These are phyloP conservation scores for Aromia moschata DNA, from an alignment of 2,888 invertebrate species.

Conservation along the genomic window DNA sequence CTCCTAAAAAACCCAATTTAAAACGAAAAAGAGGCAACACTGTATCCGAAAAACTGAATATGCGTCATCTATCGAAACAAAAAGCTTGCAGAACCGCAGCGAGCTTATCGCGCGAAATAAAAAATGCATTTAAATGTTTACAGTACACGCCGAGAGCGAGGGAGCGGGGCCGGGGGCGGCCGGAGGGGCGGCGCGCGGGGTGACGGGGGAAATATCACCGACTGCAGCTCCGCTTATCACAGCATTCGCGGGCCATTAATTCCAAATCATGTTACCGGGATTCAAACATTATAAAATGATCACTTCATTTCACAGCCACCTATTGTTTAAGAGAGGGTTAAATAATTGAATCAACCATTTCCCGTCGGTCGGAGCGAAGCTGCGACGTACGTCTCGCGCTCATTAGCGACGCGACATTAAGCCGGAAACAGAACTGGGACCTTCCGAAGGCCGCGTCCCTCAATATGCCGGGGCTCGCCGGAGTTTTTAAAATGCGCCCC, in stretches of 20 bases:
- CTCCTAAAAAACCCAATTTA: too few relatives aligned
- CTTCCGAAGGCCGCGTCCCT: constrained; percentile 26
- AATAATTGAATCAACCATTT: constrained; percentile 63
- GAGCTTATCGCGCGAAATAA: constrained; percentile 45
- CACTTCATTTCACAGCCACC: constrained; percentile 65
- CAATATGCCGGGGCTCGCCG: constrained; percentile 27
- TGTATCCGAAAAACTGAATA: background rate
- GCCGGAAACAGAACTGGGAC: constrained; percentile 41
- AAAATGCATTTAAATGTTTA: constrained; percentile 61
- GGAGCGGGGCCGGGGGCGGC: constrained; percentile 23
- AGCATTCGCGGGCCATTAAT: constrained; percentile 64
- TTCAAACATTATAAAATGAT: constrained; percentile 65
- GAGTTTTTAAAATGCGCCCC: constrained; percentile 10
- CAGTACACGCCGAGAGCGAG: constrained; percentile 36
- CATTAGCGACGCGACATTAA: constrained; percentile 49
- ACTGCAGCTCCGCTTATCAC: constrained; percentile 60
- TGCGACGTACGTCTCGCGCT: constrained; percentile 32
- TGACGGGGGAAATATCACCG: constrained; percentile 39
- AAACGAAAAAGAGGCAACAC: too few relatives aligned
- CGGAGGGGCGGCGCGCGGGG: constrained; percentile 25
- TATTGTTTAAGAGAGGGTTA: constrained; percentile 66
- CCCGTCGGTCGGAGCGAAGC: constrained; percentile 48
- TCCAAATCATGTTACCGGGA: constrained; percentile 64
- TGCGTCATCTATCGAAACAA: constrained; percentile 20
- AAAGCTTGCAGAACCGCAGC: constrained; percentile 13